A percentile compares a stretch with the other conserved stretches of the same genome.
phyloP scores from a whole-genome alignment of 2,113 vertebrate genomes.

The Zingel zingel region DNA sequence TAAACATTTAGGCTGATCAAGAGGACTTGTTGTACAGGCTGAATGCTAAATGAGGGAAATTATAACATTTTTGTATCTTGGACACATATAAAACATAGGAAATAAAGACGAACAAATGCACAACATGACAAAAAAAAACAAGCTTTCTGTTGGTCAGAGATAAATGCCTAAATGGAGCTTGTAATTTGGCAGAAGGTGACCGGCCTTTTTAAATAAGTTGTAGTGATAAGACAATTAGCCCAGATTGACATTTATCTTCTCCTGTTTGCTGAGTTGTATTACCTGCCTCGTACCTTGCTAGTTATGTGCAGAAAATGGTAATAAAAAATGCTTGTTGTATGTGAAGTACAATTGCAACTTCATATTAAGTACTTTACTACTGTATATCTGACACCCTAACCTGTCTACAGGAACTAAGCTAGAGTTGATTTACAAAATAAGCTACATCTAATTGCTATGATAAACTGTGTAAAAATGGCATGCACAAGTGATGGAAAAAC shows the following conservation, averaged over 20 bases:
- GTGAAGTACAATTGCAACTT: background rate
- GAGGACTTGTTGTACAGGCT: slow-evolving; percentile 26
- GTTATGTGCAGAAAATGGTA: background rate
- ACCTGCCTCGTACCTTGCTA: background rate
- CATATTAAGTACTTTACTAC: background rate
- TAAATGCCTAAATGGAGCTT: background rate
- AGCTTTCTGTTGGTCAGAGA: background rate
- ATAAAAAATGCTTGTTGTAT: background rate
- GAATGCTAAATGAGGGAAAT: slow-evolving; percentile 15
- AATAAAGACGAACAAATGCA: background rate
- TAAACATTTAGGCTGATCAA: slow-evolving; percentile 44
- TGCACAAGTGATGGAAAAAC: background rate
- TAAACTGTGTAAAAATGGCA: background rate
- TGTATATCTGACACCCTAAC: background rate
- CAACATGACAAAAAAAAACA: background rate
- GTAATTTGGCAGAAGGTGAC: background rate
- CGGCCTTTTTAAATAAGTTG: background rate
- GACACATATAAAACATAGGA: background rate
- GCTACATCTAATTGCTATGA: background rate
- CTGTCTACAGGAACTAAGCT: background rate
- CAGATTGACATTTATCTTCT: slow-evolving; percentile 3
- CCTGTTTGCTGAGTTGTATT: slow-evolving; percentile 10
- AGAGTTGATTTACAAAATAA: background rate
- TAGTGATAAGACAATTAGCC: background rate
- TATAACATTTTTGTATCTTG: background rate